Evolutionary conservation across 2,113 vertebrate species (phyloP), one percentile per base, ranked within the genome.

Genomic region (Lagopus leucura): DNA sequence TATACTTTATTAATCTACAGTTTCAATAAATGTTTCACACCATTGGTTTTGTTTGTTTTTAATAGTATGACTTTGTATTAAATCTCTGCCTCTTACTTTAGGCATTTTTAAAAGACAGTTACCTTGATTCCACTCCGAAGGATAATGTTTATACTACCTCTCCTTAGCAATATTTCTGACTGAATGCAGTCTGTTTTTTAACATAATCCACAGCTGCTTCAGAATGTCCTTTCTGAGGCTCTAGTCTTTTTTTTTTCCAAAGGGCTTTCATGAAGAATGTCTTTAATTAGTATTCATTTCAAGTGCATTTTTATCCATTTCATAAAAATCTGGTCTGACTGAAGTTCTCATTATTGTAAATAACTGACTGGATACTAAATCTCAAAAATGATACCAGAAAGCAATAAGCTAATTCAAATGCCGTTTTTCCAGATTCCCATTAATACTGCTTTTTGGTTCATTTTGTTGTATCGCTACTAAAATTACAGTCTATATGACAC

Each of bases 171-270:
- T 75, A 81, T 27, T 86, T 77, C 88, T 91, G 81, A 84, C 22
- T 45, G 69, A 88, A 88, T 5, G 48, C 78, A 90, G 57, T 81
- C 77, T 93, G 60, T 0, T 95, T 89, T 93, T 94, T 71, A 86
- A 93, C 52, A 90, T 81, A 93, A 94, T 65, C 34, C 61, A 88
- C 80, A 96, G 65, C 83, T 95, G 86, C 73, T 86, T 91, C 81
- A 83, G 75, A 82, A 81, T 50, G 24, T 84, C 80, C 61, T 88
- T 92, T 92, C 70, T 79, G 65, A 86, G 48, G 43, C 43, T 82
- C 78, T 69, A 84, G 74, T 43, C 58, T 40, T 78, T 74, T 80
- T 74, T 80, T 91, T 83, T 91, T 86, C 64, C 79, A 91, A 83
- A 83, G 77, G 65, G 71, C 38, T 86, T 88, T 28, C 38, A 88